Evolutionary conservation across 2,113 vertebrate species (phyloP), one percentile per base, ranked within the genome.

Genomic region (Spea multiplicata): DNA sequence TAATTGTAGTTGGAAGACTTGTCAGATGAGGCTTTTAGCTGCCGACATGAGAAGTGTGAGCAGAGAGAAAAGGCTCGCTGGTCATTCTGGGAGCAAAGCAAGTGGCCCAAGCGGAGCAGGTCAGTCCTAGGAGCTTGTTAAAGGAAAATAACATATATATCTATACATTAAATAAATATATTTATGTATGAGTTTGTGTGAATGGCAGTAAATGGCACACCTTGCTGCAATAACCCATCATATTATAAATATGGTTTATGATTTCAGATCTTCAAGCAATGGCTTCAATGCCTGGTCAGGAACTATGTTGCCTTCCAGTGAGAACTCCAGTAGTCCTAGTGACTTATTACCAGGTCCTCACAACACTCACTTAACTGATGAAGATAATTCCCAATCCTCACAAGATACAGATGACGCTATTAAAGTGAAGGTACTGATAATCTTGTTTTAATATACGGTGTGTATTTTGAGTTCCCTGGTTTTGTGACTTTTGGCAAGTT

Each of bases 51-150:
- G 0, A 91, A 88, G 77, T 90, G 89, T 0, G 93, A 94, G 79
- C 84, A 86, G 9, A 81, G 83, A 77, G 93, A 94, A 74, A 73
- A 89, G 61, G 84, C 88, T 1, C 83, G 91, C 59, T 94, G 93
- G 93, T 92, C 89, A 0, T 83, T 93, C 12, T 94, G 93, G 93
- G 91, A 94, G 55, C 91, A 93, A 81, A 91, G 89, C 88, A 90
- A 81, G 78, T 91, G 92, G 89, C 91, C 91, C 0, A 87, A 91
- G 73, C 90, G 89, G 83, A 93, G 86, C 89, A 93, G 92, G 93
- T 83, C 44, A 44, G 64, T 16, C 50, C 14, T 13, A 30, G 30
- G 30, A 2, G 30, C 30, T 30, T 2, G 30, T 30, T 30, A 30
- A 30, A 30, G 30, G 30, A 30, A 30, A 30, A 30, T 30, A 30